These are phyloP conservation scores for Hyla sarda DNA, from an alignment of 2,113 vertebrate species.

Conservation along the genomic window DNA sequence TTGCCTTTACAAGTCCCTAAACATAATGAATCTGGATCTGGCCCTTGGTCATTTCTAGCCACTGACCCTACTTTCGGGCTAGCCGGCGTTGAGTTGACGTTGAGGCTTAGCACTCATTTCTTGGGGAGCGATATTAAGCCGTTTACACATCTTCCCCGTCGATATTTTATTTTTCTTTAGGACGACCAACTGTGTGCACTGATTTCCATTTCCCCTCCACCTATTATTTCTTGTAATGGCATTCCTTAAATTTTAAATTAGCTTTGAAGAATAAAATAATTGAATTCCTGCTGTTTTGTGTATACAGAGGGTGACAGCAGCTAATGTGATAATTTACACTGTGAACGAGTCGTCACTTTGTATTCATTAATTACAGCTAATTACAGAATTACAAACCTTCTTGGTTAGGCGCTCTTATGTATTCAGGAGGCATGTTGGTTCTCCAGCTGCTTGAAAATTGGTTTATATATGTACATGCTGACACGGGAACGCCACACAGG, in stretches of 20 bases:
- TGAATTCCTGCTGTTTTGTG: conserved; percentile 98
- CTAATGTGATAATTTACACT: conserved; percentile 99
- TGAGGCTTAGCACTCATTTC: conserved; percentile 70
- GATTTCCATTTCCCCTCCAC: conserved; percentile 84
- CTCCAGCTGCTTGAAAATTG: conserved; percentile 85
- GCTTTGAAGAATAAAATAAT: conserved; percentile 96
- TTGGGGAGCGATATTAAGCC: conserved; percentile 67
- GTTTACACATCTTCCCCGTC: conserved; percentile 77
- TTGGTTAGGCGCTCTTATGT: conserved; percentile 88
- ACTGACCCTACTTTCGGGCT: conserved; percentile 60
- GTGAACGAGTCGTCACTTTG: conserved; percentile 99
- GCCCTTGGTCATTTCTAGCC: neutral
- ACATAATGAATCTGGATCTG: neutral
- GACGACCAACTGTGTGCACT: conserved; percentile 80
- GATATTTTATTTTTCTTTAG: conserved; percentile 75
- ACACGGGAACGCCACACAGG: conserved; percentile 65
- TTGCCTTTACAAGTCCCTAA: too few relatives aligned
- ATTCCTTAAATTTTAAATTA: conserved; percentile 93
- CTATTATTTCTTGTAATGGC: conserved; percentile 89
- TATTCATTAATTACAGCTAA: conserved; percentile 99
- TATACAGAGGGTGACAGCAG: conserved; percentile 98
- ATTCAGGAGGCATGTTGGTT: conserved; percentile 87
- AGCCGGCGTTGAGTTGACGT: conserved; percentile 65
- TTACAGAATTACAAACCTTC: conserved; percentile 94
- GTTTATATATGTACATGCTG: conserved; percentile 83